These are phyloP conservation scores for Drosophila pandora DNA, from an alignment of 1,140 invertebrate species.

Conservation along the genomic window DNA sequence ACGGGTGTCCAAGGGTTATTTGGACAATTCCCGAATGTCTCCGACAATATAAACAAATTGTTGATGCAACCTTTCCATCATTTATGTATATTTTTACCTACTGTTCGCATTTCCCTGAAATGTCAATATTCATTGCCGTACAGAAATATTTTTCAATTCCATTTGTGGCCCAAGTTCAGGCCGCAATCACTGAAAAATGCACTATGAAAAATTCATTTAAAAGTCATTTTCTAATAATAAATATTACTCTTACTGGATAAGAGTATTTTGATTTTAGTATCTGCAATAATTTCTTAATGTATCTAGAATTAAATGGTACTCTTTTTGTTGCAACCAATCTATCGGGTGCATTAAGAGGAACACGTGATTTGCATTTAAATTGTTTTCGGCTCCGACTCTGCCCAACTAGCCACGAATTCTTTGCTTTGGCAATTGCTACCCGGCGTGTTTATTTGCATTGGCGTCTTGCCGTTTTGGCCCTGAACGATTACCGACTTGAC, in stretches of 20 bases:
- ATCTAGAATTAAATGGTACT: background rate
- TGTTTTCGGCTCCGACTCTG: conserved; percentile 35
- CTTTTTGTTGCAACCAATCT: conserved; percentile 18
- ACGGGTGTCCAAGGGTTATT: conserved; percentile 16
- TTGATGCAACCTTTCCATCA: conserved; percentile 1
- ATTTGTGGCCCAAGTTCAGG: conserved; percentile 63
- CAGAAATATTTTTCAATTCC: conserved; percentile 32
- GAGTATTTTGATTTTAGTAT: background rate
- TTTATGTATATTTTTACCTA: conserved; percentile 48
- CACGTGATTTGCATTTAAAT: conserved; percentile 72
- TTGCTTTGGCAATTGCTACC: conserved; percentile 11
- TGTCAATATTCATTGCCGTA: conserved; percentile 59
- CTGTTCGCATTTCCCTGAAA: conserved; percentile 40
- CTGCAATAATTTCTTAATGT: too few relatives aligned
- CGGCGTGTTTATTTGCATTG: conserved; percentile 63
- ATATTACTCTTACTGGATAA: background rate
- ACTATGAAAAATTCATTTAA: background rate
- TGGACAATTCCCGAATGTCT: background rate
- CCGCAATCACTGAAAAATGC: conserved; percentile 12
- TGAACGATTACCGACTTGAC: conserved; percentile 46
- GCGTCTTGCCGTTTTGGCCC: conserved; percentile 56
- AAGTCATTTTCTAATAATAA: conserved; percentile 11
- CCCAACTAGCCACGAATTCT: conserved; percentile 40
- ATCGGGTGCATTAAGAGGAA: conserved; percentile 57
- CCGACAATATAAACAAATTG: conserved; percentile 4